phyloP scores from a whole-genome alignment of 2,797 vertebrate genomes.

The Phrynocephalus guinanensis region DNA sequence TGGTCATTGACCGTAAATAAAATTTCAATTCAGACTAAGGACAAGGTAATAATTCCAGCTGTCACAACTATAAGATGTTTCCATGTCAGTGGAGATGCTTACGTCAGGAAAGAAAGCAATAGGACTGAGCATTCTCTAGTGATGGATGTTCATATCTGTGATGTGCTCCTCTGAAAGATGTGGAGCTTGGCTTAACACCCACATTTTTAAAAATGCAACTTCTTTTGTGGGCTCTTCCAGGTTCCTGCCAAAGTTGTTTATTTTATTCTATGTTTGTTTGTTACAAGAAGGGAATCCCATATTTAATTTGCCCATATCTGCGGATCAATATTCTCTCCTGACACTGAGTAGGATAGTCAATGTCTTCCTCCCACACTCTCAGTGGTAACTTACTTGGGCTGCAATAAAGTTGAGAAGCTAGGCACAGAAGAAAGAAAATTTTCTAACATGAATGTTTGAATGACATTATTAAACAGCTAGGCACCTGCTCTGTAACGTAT shows the following conservation, averaged over 20 bases:
- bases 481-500: slow-evolving; percentile 40
- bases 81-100: slow-evolving; percentile 8
- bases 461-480: slow-evolving; percentile 34
- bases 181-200: slow-evolving; percentile 35
- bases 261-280: slow-evolving; percentile 62
- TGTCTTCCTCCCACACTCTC: slow-evolving; percentile 53
- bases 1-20: no score
- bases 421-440: slow-evolving; percentile 35
- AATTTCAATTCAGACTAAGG: not conserved
- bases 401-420: slow-evolving; percentile 46
- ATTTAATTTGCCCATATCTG: slow-evolving; percentile 67
- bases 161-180: slow-evolving; percentile 11
- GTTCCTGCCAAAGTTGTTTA: slow-evolving; percentile 40
- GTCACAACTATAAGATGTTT: slow-evolving; percentile 28
- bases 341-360: slow-evolving; percentile 35
- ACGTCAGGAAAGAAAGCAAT: slow-evolving; percentile 45
- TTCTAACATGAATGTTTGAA: slow-evolving; percentile 36
- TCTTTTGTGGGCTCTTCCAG: slow-evolving; percentile 44
- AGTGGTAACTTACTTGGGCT: slow-evolving; percentile 57
- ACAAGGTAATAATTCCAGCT: slow-evolving; percentile 46
- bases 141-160: slow-evolving; percentile 30
- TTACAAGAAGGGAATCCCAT: slow-evolving; percentile 57
- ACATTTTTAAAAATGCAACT: slow-evolving; percentile 39
- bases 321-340: slow-evolving; percentile 66
- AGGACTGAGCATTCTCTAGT: slow-evolving; percentile 13